phyloP scores from a whole-genome alignment of 2,797 vertebrate genomes.

The Pipistrellus pipistrellus region DNA sequence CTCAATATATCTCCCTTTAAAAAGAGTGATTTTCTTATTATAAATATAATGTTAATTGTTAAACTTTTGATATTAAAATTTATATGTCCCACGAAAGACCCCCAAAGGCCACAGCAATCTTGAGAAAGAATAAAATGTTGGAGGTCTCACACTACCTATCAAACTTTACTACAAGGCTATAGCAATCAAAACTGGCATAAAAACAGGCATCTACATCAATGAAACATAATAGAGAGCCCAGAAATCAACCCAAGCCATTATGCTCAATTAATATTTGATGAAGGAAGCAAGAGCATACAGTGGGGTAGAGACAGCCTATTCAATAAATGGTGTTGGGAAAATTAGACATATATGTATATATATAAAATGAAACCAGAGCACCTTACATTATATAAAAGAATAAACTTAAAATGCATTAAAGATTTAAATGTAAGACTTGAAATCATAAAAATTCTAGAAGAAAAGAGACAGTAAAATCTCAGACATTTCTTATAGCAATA shows the following conservation, averaged over 20 bases:
- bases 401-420: background rate
- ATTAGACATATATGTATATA: background rate
- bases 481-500: background rate
- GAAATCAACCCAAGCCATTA: background rate
- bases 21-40: background rate
- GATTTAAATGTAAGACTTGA: background rate
- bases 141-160: background rate
- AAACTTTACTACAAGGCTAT: background rate
- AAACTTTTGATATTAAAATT: conserved; percentile 6
- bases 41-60: background rate
- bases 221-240: background rate
- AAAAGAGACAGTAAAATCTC: background rate
- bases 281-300: background rate
- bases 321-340: background rate
- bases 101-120: background rate
- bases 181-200: background rate
- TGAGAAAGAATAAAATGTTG: background rate
- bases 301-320: background rate
- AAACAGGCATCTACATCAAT: background rate
- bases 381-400: background rate
- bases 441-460: background rate
- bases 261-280: background rate
- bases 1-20: background rate
- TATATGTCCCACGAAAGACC: background rate
- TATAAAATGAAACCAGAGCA: background rate